A percentile compares a stretch with the other conserved stretches of the same genome.
phyloP scores from a whole-genome alignment of 2,113 vertebrate genomes.

The Thunnus thynnus region DNA sequence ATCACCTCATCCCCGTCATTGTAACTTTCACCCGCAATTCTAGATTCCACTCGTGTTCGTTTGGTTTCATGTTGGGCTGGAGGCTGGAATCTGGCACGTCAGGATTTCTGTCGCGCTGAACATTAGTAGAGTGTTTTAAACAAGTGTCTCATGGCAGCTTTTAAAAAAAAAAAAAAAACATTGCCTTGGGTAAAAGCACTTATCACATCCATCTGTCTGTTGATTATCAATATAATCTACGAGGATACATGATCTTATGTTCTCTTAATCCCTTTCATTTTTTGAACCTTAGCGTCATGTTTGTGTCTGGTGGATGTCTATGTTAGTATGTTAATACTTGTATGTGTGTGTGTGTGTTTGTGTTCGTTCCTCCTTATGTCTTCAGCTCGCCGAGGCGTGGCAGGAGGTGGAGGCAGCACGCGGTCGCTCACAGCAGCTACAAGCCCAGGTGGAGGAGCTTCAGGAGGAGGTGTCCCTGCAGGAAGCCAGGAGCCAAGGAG shows the following conservation, averaged over 20 bases:
- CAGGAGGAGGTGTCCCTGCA: conserved; percentile 81
- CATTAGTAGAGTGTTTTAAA: not conserved
- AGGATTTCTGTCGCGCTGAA: conserved; percentile 59
- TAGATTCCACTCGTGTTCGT: conserved; percentile 66
- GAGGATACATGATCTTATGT: not conserved
- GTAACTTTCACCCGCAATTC: conserved; percentile 44
- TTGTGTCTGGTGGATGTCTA: not conserved
- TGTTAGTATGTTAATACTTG: not conserved
- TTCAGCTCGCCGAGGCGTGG: conserved; percentile 76
- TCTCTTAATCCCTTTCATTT: not conserved
- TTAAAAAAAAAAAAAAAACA: not conserved
- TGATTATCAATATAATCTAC: not conserved
- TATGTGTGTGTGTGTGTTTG: not conserved
- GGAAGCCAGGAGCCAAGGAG: conserved; percentile 57
- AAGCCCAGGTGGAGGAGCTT: conserved; percentile 82
- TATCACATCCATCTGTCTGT: not conserved
- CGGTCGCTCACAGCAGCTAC: conserved; percentile 75
- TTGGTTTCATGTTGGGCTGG: conserved; percentile 57
- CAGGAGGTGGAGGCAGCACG: conserved; percentile 74
- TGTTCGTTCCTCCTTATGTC: conserved; percentile 14
- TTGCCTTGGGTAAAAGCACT: not conserved
- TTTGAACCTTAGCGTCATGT: not conserved
- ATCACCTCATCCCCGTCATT: conserved; percentile 58
- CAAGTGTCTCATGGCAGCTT: not conserved
- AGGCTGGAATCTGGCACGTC: conserved; percentile 74